Evolutionary conservation across 2,113 vertebrate species (phyloP).

Genomic region (Harpagus bidentatus): DNA sequence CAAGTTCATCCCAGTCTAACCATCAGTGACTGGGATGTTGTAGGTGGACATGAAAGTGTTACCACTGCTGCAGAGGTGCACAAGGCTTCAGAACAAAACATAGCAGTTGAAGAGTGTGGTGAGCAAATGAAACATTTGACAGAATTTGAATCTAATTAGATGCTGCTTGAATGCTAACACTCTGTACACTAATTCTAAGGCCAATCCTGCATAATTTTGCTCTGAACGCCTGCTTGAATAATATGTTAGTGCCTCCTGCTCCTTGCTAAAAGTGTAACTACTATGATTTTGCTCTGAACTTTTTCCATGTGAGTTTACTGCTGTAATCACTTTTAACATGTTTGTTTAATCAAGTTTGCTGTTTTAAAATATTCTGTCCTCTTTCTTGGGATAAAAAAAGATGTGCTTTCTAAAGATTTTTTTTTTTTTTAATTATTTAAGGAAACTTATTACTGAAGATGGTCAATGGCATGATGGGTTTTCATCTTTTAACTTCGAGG

Average conservation of each 20-base stretch:
- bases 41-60: slow-evolving; percentile 77
- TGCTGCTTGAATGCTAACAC: slow-evolving; percentile 72
- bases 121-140: slow-evolving; percentile 74
- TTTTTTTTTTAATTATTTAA: not conserved
- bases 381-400: not conserved
- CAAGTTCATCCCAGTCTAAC: slow-evolving; percentile 79
- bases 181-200: slow-evolving; percentile 68
- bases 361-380: slow-evolving; percentile 10
- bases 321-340: slow-evolving; percentile 29
- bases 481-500: not conserved
- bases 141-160: slow-evolving; percentile 49
- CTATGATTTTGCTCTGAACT: slow-evolving; percentile 65
- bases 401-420: not conserved
- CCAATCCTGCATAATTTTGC: slow-evolving; percentile 66
- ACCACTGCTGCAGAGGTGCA: slow-evolving; percentile 72
- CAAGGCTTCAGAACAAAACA: slow-evolving; percentile 76
- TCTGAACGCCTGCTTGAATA: slow-evolving; percentile 69
- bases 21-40: slow-evolving; percentile 76
- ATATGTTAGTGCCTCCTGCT: slow-evolving; percentile 46
- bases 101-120: slow-evolving; percentile 83
- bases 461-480: not conserved
- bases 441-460: not conserved
- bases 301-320: slow-evolving; percentile 1
- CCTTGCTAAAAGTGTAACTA: slow-evolving; percentile 62
- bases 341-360: slow-evolving; percentile 47